These are phyloP conservation scores for Mycalesis mineus DNA, from an alignment of 2,888 invertebrate genomes.

Conservation along the genomic window DNA sequence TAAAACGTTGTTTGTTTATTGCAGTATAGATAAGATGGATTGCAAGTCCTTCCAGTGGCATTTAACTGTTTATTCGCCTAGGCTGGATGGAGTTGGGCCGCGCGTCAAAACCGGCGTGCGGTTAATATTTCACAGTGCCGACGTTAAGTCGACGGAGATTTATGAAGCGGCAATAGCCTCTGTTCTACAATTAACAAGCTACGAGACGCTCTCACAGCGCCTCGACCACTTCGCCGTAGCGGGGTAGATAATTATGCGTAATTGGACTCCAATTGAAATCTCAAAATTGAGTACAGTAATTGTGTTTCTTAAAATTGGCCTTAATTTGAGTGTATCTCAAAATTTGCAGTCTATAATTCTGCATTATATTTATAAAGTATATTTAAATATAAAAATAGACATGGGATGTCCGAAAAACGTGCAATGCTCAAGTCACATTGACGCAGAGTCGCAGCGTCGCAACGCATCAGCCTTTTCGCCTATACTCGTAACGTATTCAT, in stretches of 20 bases:
- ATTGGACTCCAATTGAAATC: conserved; percentile 16
- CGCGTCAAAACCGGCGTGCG: conserved; percentile 69
- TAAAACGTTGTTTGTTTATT: too few species aligned
- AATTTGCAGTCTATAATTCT: too few species aligned
- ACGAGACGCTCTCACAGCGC: conserved; percentile 29
- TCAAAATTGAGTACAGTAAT: background rate
- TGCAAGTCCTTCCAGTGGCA: conserved; percentile 37
- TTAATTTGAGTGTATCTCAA: too few species aligned
- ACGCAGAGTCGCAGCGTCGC: too few species aligned
- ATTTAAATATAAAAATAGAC: too few species aligned
- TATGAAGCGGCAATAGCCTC: conserved; percentile 61
- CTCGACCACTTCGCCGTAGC: conserved; percentile 16
- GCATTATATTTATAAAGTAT: too few species aligned
- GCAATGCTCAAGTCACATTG: too few species aligned
- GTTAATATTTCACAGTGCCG: conserved; percentile 73
- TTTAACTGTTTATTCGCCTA: conserved; percentile 61
- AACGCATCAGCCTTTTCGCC: too few species aligned
- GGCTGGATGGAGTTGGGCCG: conserved; percentile 34
- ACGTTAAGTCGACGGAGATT: conserved; percentile 73
- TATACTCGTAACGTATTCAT: too few species aligned
- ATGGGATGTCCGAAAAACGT: too few species aligned
- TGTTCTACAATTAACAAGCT: conserved; percentile 71
- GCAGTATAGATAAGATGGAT: too few species aligned
- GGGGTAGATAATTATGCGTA: conserved; percentile 25
- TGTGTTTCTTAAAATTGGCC: too few species aligned